Percentiles rank a stretch among this genome's conserved stretches.
Evolutionary conservation across 2,888 invertebrate genomes (phyloP).

Genomic region (Pelosia muscerda): DNA sequence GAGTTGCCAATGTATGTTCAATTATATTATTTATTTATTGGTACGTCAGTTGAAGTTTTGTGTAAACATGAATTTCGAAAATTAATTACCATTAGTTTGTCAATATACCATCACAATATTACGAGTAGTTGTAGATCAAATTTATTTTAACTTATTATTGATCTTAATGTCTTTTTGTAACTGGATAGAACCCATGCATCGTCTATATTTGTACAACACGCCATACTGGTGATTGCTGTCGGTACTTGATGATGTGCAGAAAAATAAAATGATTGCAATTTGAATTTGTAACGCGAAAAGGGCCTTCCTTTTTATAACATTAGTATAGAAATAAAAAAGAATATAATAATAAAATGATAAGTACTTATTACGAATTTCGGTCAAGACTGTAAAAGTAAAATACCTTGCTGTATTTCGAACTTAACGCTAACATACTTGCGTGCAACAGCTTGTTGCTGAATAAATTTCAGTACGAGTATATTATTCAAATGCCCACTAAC

Average conservation of each 20-base stretch:
- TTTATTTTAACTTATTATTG: neutral
- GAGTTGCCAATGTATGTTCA: too few relatives aligned
- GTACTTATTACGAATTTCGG: neutral
- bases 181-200: too few relatives aligned
- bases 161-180: too few relatives aligned
- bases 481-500: too few relatives aligned
- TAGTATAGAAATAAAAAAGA: neutral
- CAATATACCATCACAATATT: neutral
- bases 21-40: too few relatives aligned
- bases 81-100: neutral
- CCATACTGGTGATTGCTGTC: neutral
- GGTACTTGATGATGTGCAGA: too few relatives aligned
- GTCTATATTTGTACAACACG: neutral
- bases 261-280: neutral
- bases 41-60: too few relatives aligned
- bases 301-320: neutral
- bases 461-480: neutral
- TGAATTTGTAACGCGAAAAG: neutral
- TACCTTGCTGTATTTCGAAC: neutral
- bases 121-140: neutral
- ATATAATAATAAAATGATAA: neutral
- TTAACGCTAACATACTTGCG: too few relatives aligned
- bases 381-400: neutral
- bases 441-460: neutral
- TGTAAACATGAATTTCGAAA: too few relatives aligned